Percentiles rank a stretch among this genome's conserved stretches.
These are phyloP conservation scores for Orycteropus afer DNA, from an alignment of 2,113 vertebrate species.

Conservation along the genomic window DNA sequence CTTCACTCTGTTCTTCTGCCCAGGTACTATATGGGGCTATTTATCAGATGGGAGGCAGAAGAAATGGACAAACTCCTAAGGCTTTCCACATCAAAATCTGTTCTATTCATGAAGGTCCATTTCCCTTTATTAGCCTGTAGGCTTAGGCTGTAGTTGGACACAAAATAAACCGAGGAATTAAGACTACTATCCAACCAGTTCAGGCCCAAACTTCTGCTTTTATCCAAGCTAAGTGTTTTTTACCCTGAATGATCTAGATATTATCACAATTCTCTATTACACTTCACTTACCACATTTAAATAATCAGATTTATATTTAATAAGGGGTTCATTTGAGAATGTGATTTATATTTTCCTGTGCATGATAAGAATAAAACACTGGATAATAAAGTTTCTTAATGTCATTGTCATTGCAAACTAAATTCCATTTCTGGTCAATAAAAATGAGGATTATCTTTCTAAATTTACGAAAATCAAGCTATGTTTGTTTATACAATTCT, in stretches of 20 bases:
- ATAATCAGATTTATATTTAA: background rate
- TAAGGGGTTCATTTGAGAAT: background rate
- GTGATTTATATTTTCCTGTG: background rate
- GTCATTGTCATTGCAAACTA: background rate
- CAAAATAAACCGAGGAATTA: background rate
- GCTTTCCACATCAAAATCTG: background rate
- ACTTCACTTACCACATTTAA: background rate
- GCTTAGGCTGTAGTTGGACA: background rate
- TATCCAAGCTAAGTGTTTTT: background rate
- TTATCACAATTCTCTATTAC: background rate
- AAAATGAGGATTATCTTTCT: background rate
- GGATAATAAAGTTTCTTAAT: background rate
- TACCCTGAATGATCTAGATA: background rate
- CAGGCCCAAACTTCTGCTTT: background rate
- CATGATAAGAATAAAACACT: background rate
- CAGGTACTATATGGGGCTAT: background rate
- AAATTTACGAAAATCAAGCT: background rate
- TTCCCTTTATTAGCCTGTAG: slow-evolving; percentile 25
- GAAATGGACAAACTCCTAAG: background rate
- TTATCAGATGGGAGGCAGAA: slow-evolving; percentile 9
- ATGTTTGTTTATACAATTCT: background rate
- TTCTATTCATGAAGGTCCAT: slow-evolving; percentile 49
- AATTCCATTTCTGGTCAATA: slow-evolving; percentile 19
- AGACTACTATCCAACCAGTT: background rate
- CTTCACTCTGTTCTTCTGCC: background rate